A percentile compares a stretch with the other conserved stretches of the same genome.
These are phyloP conservation scores for Pseudomyrmex dendroicus DNA, from an alignment of 1,140 invertebrate genomes.

Conservation along the genomic window DNA sequence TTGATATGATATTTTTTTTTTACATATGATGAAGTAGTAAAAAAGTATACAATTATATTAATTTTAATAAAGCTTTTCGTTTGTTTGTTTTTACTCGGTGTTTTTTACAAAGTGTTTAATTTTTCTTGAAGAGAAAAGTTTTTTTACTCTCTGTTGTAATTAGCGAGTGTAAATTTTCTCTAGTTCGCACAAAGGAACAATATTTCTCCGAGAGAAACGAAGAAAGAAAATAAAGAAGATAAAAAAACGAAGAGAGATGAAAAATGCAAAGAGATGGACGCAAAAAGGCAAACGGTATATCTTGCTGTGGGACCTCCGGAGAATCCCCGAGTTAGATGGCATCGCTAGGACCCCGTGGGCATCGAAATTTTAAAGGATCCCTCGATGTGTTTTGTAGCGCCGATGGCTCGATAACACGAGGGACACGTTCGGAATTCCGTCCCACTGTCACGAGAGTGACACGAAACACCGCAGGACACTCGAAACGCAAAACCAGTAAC, in stretches of 20 bases:
- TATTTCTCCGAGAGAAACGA: constrained; percentile 32
- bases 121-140: too few species aligned
- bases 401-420: constrained; percentile 66
- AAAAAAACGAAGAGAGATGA: neutral
- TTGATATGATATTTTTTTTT: neutral
- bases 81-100: too few species aligned
- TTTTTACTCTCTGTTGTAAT: too few species aligned
- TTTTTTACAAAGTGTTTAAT: too few species aligned
- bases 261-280: constrained; percentile 9
- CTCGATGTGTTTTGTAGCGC: constrained; percentile 52
- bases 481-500: constrained; percentile 36
- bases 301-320: constrained; percentile 45
- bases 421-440: constrained; percentile 60
- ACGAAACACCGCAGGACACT: constrained; percentile 51
- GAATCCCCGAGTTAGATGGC: constrained; percentile 57
- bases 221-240: neutral
- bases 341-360: constrained; percentile 41
- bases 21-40: neutral
- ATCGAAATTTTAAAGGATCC: constrained; percentile 62
- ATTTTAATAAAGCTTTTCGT: too few species aligned
- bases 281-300: constrained; percentile 61
- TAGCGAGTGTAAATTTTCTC: too few species aligned
- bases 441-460: constrained; percentile 63
- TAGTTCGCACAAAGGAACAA: constrained; percentile 32
- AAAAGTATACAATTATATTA: too few species aligned